Evolutionary conservation across 2,888 invertebrate species (phyloP).

Genomic region (Ceratothoa steindachneri): DNA sequence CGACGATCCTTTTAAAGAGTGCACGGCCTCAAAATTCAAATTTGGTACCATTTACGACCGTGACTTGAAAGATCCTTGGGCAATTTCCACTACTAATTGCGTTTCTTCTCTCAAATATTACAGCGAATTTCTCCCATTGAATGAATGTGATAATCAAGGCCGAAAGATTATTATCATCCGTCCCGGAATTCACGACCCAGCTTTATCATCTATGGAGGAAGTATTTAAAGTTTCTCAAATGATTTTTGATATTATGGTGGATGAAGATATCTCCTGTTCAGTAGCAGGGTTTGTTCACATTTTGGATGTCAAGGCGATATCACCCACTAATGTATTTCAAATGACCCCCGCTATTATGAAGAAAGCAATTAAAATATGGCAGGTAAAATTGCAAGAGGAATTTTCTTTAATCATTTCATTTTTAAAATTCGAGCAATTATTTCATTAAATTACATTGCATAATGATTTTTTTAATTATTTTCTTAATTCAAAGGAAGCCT

Average conservation of each 20-base stretch:
- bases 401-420: too few relatives aligned
- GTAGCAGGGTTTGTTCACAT: slow-evolving; percentile 55
- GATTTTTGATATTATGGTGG: slow-evolving; percentile 56
- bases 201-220: slow-evolving; percentile 48
- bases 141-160: slow-evolving; percentile 53
- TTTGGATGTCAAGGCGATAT: slow-evolving; percentile 59
- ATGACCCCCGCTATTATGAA: slow-evolving; percentile 61
- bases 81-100: too few relatives aligned
- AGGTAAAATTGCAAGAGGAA: too few relatives aligned
- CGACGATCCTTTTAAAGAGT: too few relatives aligned
- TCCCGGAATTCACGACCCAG: slow-evolving; percentile 57
- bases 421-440: too few relatives aligned
- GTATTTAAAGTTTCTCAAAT: slow-evolving; percentile 38
- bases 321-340: slow-evolving; percentile 59
- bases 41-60: too few relatives aligned
- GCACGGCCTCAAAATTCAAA: too few relatives aligned
- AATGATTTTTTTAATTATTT: too few relatives aligned
- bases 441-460: too few relatives aligned
- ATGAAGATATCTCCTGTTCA: slow-evolving; percentile 60
- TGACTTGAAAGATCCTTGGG: too few relatives aligned
- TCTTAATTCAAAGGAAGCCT: too few relatives aligned
- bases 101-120: too few relatives aligned
- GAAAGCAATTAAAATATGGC: slow-evolving; percentile 58
- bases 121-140: slow-evolving; percentile 49
- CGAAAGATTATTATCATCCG: slow-evolving; percentile 59